Evolutionary conservation across 2,888 invertebrate species (phyloP).

Genomic region (Biston stratarius): DNA sequence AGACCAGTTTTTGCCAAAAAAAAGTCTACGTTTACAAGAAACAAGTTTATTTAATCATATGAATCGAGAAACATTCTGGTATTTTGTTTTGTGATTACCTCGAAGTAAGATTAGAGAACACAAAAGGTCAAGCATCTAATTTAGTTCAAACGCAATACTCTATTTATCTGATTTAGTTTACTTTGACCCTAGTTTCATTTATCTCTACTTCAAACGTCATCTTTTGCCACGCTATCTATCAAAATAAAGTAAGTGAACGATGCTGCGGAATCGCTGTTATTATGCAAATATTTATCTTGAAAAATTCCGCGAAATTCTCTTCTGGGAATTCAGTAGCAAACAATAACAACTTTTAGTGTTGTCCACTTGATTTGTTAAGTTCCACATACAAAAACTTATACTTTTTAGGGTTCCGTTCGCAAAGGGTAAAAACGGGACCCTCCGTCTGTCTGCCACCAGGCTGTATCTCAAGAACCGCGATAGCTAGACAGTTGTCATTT

Average conservation of each 20-base stretch:
- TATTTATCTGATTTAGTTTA: neutral
- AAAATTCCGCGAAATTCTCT: neutral
- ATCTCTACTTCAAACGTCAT: neutral
- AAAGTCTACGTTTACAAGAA: neutral
- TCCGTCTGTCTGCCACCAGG: too few relatives aligned
- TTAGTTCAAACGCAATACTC: conserved; percentile 1
- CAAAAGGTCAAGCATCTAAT: conserved; percentile 30
- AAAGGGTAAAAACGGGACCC: too few relatives aligned
- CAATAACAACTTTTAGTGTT: conserved; percentile 4
- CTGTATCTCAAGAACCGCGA: too few relatives aligned
- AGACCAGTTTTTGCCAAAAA: too few relatives aligned
- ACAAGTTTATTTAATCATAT: neutral
- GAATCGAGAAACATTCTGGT: conserved; percentile 8
- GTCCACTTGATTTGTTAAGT: too few relatives aligned
- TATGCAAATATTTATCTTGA: neutral
- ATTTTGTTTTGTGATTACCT: conserved; percentile 15
- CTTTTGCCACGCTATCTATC: neutral
- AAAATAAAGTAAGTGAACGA: neutral
- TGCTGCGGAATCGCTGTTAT: neutral
- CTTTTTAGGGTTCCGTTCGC: too few relatives aligned
- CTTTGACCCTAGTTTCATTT: neutral
- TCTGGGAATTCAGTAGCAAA: neutral
- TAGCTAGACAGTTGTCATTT: too few relatives aligned
- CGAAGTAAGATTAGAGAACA: conserved; percentile 10
- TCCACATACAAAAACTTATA: too few relatives aligned